Conservation (phyloP, 2,888 invertebrate species). For the Isoperla grammatica region DNA sequence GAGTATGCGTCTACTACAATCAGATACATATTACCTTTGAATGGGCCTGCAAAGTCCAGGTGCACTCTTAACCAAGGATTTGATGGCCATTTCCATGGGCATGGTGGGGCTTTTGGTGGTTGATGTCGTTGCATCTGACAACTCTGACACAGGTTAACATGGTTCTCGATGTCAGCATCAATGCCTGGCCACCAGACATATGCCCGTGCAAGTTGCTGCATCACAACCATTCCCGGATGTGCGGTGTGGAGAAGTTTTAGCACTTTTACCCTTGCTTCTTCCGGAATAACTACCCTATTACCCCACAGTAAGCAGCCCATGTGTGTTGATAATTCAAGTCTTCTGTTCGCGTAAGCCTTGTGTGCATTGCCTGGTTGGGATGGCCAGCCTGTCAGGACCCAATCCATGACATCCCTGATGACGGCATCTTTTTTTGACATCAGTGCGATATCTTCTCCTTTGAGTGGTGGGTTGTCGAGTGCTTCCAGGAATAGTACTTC, state of each 20-base stretch:
- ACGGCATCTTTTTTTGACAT: no score
- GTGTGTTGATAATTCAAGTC: conserved; percentile 1
- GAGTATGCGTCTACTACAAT: not conserved
- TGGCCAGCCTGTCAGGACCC: no score
- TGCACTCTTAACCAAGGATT: not conserved
- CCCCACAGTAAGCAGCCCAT: conserved; percentile 30
- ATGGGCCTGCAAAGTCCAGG: conserved; percentile 28
- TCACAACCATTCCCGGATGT: not conserved
- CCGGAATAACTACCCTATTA: conserved; percentile 29
- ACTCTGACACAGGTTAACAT: conserved; percentile 15
- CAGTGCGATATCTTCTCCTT: no score
- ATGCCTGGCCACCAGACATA: conserved; percentile 29
- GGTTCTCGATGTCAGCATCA: conserved; percentile 25
- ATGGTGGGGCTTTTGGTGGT: no score
- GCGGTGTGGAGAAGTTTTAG: no score
- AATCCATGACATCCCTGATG: no score
- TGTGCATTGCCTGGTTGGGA: no score
- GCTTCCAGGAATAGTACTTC: no score
- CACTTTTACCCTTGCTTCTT: no score
- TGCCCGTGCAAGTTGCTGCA: conserved; percentile 18
- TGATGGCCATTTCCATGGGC: not conserved
- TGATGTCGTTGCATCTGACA: conserved; percentile 25
- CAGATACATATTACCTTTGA: conserved; percentile 25
- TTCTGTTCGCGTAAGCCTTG: conserved; percentile 11
- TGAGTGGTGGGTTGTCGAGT: no score